Conservation (phyloP, 1,140 invertebrate genomes). For the Muscidifurax raptorellus region DNA sequence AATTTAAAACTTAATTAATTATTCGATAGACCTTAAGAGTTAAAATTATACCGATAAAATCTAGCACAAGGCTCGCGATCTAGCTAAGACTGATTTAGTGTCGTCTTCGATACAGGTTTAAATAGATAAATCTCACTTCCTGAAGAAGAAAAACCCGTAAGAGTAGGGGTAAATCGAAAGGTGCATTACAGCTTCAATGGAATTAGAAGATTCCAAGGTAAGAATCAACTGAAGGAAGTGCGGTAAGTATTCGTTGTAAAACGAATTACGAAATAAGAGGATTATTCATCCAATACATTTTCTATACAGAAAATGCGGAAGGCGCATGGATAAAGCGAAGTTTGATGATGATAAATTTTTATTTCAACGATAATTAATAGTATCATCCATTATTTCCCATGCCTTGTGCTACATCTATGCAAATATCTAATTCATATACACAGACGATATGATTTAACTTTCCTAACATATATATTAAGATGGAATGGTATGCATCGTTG, state of each 20-base stretch:
- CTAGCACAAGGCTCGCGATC: slow-evolving; percentile 20
- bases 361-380: neutral
- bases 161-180: neutral
- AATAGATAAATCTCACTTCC: slow-evolving; percentile 16
- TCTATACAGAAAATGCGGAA: neutral
- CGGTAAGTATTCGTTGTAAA: neutral
- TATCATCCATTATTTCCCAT: too few relatives aligned
- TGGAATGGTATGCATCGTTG: too few relatives aligned
- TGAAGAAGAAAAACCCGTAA: neutral
- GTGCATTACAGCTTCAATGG: neutral
- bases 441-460: too few relatives aligned
- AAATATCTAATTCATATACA: too few relatives aligned
- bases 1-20: neutral
- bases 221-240: neutral
- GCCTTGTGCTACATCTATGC: too few relatives aligned
- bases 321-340: neutral
- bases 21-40: neutral
- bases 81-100: slow-evolving; percentile 5
- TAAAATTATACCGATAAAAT: slow-evolving; percentile 30
- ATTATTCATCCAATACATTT: neutral
- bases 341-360: neutral
- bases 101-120: neutral
- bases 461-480: too few relatives aligned
- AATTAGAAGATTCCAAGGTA: neutral
- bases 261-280: neutral